These are phyloP conservation scores for Brachymystax lenok DNA, from an alignment of 2,797 vertebrate genomes.

Conservation along the genomic window DNA sequence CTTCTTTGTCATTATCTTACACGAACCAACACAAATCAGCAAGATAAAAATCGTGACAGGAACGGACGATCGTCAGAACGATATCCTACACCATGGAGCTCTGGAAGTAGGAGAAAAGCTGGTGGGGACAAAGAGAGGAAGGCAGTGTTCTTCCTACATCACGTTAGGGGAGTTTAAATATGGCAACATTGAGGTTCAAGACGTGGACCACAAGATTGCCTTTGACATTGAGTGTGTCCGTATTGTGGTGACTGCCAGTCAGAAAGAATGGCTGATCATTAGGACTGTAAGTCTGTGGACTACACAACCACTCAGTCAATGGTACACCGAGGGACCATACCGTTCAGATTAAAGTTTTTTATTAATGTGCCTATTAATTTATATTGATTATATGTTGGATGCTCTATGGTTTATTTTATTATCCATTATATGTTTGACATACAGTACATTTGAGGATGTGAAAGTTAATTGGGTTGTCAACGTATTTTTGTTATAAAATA, in stretches of 20 bases:
- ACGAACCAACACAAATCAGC: slow-evolving; percentile 85
- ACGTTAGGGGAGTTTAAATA: slow-evolving; percentile 91
- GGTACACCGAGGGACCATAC: slow-evolving; percentile 25
- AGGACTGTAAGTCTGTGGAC: slow-evolving; percentile 95
- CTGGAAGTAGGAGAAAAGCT: slow-evolving; percentile 87
- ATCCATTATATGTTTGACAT: not conserved
- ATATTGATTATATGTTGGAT: not conserved
- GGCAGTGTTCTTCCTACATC: slow-evolving; percentile 87
- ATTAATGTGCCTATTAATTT: too few species aligned
- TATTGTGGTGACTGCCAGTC: slow-evolving; percentile 91
- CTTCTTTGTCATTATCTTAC: slow-evolving; percentile 87
- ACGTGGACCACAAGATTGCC: slow-evolving; percentile 89
- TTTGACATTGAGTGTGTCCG: slow-evolving; percentile 93
- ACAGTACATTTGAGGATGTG: not conserved
- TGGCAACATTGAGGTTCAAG: slow-evolving; percentile 89
- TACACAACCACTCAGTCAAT: slow-evolving; percentile 74
- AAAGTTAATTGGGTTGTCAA: not conserved
- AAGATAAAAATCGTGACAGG: slow-evolving; percentile 92
- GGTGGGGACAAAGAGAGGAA: slow-evolving; percentile 81
- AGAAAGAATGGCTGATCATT: slow-evolving; percentile 96
- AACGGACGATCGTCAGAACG: slow-evolving; percentile 91
- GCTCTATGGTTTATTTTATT: not conserved
- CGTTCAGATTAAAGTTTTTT: not conserved
- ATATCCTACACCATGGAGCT: slow-evolving; percentile 61
- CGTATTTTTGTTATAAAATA: not conserved